Percentiles rank a stretch among this genome's conserved stretches.
phyloP scores from a whole-genome alignment of 2,113 vertebrate genomes.

The Sylvia atricapilla region DNA sequence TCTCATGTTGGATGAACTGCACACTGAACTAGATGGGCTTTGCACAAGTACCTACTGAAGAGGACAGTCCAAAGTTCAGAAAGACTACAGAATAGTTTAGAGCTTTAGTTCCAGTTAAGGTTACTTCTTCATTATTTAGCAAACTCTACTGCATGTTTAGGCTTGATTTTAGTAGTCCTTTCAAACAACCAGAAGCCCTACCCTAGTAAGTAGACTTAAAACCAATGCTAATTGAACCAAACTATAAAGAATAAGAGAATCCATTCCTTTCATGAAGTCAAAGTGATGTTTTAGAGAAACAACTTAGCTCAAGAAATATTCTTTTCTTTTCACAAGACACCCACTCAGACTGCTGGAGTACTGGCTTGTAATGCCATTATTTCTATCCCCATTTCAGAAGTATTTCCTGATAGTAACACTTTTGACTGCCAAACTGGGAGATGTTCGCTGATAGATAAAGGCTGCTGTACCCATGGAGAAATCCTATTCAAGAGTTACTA shows the following conservation, averaged over 20 bases:
- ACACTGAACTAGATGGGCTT: not conserved
- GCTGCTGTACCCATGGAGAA: not conserved
- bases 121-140: not conserved
- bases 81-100: not conserved
- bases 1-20: not conserved
- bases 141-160: not conserved
- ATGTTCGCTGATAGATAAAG: not conserved
- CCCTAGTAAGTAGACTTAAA: not conserved
- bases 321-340: conserved; percentile 28
- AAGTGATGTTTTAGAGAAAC: not conserved
- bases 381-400: not conserved
- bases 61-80: not conserved
- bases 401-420: conserved; percentile 12
- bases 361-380: conserved; percentile 21
- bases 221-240: not conserved
- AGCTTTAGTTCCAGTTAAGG: not conserved
- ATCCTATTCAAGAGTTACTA: not conserved
- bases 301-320: not conserved
- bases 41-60: not conserved
- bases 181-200: not conserved
- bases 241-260: not conserved
- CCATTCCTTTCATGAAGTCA: not conserved
- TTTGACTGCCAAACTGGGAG: not conserved
- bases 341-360: conserved; percentile 21
- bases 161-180: not conserved